Evolutionary conservation across 2,113 vertebrate species (phyloP).

Genomic region (Pyxicephalus adspersus): DNA sequence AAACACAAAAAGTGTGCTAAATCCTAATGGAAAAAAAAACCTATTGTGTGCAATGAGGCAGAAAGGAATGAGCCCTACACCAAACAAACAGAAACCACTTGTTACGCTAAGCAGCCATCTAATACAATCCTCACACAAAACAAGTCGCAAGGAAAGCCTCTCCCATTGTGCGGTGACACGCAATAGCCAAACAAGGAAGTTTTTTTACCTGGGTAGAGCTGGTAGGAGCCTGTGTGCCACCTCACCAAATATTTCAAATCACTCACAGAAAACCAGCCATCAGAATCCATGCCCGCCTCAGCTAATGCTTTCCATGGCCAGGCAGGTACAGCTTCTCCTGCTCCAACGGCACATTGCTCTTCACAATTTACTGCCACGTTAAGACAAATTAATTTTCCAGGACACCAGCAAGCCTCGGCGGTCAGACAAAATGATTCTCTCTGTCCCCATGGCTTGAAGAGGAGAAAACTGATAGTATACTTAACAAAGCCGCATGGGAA

Average conservation of each 20-base stretch:
- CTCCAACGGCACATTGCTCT: conserved; percentile 59
- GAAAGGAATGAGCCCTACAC: background rate
- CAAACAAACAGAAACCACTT: background rate
- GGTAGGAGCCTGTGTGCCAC: conserved; percentile 93
- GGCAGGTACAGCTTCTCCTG: conserved; percentile 50
- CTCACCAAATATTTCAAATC: conserved; percentile 85
- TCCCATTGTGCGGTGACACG: background rate
- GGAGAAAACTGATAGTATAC: conserved; percentile 72
- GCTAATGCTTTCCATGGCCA: conserved; percentile 54
- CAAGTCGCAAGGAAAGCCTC: background rate
- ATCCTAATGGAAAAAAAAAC: no score
- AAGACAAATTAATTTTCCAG: conserved; percentile 55
- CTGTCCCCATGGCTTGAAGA: conserved; percentile 57
- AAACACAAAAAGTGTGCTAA: no score
- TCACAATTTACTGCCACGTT: conserved; percentile 30
- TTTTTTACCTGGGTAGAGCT: conserved; percentile 89
- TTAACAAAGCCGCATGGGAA: conserved; percentile 69
- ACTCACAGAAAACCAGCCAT: conserved; percentile 84
- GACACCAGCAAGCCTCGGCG: conserved; percentile 42
- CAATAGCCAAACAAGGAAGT: background rate
- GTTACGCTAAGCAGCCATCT: background rate
- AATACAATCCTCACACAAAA: conserved; percentile 1
- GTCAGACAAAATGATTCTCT: conserved; percentile 62
- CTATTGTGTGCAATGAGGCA: background rate
- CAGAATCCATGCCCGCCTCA: conserved; percentile 85